Percentiles rank a stretch among this genome's conserved stretches.
phyloP scores from a whole-genome alignment of 2,113 vertebrate genomes.

The Strigops habroptila region DNA sequence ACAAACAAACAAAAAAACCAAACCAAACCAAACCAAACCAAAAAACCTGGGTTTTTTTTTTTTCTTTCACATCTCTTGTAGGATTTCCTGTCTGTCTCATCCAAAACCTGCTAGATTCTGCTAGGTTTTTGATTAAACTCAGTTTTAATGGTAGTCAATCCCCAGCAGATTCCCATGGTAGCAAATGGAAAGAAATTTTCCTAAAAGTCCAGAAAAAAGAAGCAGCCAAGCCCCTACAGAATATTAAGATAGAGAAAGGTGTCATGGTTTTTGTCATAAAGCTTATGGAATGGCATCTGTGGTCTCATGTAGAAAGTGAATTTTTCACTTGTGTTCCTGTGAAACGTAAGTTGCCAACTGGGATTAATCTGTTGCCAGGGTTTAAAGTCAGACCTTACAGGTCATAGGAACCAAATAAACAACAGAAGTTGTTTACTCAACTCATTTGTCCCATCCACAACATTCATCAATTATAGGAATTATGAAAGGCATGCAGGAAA shows the following conservation, averaged over 20 bases:
- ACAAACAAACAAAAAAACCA: background rate
- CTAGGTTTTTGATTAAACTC: background rate
- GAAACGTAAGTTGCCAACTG: background rate
- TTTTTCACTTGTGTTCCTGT: background rate
- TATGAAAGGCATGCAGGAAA: background rate
- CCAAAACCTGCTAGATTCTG: background rate
- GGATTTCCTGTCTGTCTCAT: background rate
- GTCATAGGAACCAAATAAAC: background rate
- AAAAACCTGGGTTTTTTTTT: fast-evolving
- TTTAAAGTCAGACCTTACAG: background rate
- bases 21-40: background rate
- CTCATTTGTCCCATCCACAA: background rate
- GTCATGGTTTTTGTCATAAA: background rate
- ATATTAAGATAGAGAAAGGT: background rate
- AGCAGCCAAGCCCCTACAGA: background rate
- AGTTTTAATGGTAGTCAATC: background rate
- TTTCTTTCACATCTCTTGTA: background rate
- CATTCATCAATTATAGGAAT: background rate
- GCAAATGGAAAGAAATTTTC: background rate
- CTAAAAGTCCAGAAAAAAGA: background rate
- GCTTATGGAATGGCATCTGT: background rate
- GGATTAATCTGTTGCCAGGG: background rate
- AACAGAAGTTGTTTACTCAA: fast-evolving
- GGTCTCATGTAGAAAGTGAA: background rate
- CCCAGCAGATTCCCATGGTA: background rate